Conservation (phyloP, 2,797 vertebrate genomes). For the Bovichtus variegatus region DNA sequence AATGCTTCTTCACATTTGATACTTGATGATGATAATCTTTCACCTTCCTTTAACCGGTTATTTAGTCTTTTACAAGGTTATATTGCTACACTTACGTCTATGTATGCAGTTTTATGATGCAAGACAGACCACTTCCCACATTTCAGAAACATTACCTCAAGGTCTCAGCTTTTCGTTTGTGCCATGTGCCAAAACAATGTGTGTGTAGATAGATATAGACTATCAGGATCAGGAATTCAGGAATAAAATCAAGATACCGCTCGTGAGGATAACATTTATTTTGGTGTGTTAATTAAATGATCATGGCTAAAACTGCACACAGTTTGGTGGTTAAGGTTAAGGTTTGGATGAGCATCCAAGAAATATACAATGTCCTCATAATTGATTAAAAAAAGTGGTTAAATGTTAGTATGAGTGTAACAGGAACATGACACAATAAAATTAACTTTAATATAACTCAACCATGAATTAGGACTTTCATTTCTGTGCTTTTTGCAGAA, state of each 20-base stretch:
- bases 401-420: not conserved
- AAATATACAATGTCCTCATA: not conserved
- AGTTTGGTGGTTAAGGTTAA: not conserved
- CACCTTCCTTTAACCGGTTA: not conserved
- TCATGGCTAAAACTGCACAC: not conserved
- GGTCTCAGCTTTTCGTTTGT: not conserved
- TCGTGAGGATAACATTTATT: not conserved
- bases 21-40: not conserved
- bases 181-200: not conserved
- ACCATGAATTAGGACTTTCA: not conserved
- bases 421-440: not conserved
- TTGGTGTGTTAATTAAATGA: not conserved
- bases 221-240: not conserved
- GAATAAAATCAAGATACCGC: not conserved
- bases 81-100: not conserved
- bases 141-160: not conserved
- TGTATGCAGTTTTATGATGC: not conserved
- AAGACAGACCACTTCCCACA: conserved; percentile 46
- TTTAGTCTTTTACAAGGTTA: too few species aligned
- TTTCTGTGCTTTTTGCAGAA: not conserved
- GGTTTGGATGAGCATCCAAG: not conserved
- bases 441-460: not conserved
- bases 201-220: not conserved
- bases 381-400: too few species aligned
- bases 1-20: not conserved